A percentile compares a stretch with the other conserved stretches of the same genome.
phyloP scores from a whole-genome alignment of 2,888 invertebrate species.

The Ennomos erosarius region DNA sequence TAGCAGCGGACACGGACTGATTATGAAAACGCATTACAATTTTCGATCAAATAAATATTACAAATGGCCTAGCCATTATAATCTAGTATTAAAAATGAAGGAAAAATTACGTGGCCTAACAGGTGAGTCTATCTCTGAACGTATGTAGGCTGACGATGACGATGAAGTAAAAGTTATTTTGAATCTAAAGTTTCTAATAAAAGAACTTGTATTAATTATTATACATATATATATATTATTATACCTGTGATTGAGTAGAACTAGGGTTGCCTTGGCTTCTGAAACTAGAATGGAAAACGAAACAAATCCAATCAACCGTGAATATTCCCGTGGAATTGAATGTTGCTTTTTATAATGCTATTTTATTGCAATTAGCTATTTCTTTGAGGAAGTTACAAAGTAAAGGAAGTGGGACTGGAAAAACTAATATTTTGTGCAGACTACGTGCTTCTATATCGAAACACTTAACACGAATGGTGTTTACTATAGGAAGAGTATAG shows the following conservation, averaged over 20 bases:
- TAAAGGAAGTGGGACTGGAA: slow-evolving; percentile 25
- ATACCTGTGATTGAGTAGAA: slow-evolving; percentile 9
- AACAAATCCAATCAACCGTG: slow-evolving; percentile 74
- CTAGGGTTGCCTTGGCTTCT: slow-evolving; percentile 22
- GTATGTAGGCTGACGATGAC: too few species aligned
- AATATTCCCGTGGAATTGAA: slow-evolving; percentile 54
- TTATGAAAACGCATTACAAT: too few species aligned
- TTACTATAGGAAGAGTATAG: slow-evolving; percentile 12
- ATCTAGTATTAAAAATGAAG: too few species aligned
- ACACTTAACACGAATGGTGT: slow-evolving; percentile 14
- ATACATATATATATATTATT: too few species aligned
- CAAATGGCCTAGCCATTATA: too few species aligned
- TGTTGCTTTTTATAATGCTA: slow-evolving; percentile 54
- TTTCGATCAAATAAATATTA: too few species aligned
- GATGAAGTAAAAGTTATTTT: too few species aligned
- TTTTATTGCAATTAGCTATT: slow-evolving; percentile 47
- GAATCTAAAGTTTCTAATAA: too few species aligned
- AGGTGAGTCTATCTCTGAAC: too few species aligned
- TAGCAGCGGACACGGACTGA: too few species aligned
- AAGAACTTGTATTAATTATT: not conserved
- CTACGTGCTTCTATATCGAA: slow-evolving; percentile 14
- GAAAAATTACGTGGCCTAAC: too few species aligned
- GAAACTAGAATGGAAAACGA: slow-evolving; percentile 59
- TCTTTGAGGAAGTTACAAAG: slow-evolving; percentile 35
- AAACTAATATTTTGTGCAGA: slow-evolving; percentile 26